A percentile compares a stretch with the other conserved stretches of the same genome.
Evolutionary conservation across 2,888 invertebrate genomes (phyloP).

Genomic region (Melanophora roralis): DNA sequence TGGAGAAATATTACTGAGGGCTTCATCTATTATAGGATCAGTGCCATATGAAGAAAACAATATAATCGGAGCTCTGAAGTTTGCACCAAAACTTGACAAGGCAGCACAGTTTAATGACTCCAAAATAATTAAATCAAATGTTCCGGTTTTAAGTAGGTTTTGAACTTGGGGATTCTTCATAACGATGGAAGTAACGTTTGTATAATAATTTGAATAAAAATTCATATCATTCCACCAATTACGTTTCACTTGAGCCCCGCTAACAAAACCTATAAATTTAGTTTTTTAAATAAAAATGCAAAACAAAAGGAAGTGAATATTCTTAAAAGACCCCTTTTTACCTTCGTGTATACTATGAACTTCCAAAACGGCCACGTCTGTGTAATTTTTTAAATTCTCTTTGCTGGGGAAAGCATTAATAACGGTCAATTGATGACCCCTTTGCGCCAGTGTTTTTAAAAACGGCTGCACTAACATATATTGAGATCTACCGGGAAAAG

Average conservation of each 20-base stretch:
- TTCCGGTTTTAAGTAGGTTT: conserved; percentile 66
- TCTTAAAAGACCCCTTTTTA: background rate
- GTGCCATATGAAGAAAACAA: conserved; percentile 68
- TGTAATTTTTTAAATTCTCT: conserved; percentile 66
- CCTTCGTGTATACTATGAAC: conserved; percentile 37
- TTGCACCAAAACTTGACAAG: conserved; percentile 69
- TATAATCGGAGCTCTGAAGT: conserved; percentile 69
- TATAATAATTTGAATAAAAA: conserved; percentile 1
- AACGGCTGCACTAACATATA: conserved; percentile 70
- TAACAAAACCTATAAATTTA: conserved; percentile 62
- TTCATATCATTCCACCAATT: conserved; percentile 59
- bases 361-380: conserved; percentile 64
- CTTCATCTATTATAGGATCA: conserved; percentile 63
- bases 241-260: conserved; percentile 66
- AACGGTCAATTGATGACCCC: conserved; percentile 75
- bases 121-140: conserved; percentile 74
- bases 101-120: conserved; percentile 73
- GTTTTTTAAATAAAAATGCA: background rate
- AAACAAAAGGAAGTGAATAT: background rate
- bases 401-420: conserved; percentile 71
- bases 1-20: conserved; percentile 70
- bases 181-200: background rate
- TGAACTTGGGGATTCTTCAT: conserved; percentile 63
- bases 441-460: conserved; percentile 69
- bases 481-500: conserved; percentile 67